phyloP scores from a whole-genome alignment of 2,797 vertebrate genomes.

The Falco biarmicus region DNA sequence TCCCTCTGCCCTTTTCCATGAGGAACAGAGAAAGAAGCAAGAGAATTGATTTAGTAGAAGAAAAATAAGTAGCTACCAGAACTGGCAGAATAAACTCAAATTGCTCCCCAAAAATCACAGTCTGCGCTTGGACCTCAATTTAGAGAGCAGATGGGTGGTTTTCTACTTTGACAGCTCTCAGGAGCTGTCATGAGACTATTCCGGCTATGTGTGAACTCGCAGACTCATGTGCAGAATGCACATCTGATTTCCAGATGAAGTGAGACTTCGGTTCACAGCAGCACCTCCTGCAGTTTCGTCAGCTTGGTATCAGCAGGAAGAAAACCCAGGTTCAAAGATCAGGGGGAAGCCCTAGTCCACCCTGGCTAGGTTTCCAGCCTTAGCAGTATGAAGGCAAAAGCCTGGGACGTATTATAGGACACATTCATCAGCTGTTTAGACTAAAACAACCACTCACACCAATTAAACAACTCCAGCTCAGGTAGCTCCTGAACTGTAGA shows the following conservation, averaged over 20 bases:
- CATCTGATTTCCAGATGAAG: not conserved
- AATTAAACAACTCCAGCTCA: not conserved
- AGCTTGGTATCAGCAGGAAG: not conserved
- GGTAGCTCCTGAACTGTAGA: not conserved
- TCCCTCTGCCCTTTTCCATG: not conserved
- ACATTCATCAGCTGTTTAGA: not conserved
- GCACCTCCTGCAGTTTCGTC: not conserved
- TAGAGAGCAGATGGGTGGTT: not conserved
- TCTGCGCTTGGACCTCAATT: not conserved
- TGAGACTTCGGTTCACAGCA: not conserved
- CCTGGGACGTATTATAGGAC: not conserved
- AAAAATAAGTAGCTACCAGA: not conserved
- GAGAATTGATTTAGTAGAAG: not conserved
- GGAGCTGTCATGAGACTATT: not conserved
- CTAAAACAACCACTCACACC: not conserved
- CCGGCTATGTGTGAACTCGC: not conserved
- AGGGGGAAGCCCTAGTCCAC: not conserved
- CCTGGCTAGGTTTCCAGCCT: not conserved
- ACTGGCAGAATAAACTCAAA: not conserved
- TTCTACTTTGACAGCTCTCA: not conserved
- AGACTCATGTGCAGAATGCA: not conserved
- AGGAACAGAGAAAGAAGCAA: not conserved
- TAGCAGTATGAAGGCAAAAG: not conserved
- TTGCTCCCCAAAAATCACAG: not conserved
- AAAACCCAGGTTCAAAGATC: not conserved